phyloP scores from a whole-genome alignment of 2,797 vertebrate species.

The Sebastes matsubarae region DNA sequence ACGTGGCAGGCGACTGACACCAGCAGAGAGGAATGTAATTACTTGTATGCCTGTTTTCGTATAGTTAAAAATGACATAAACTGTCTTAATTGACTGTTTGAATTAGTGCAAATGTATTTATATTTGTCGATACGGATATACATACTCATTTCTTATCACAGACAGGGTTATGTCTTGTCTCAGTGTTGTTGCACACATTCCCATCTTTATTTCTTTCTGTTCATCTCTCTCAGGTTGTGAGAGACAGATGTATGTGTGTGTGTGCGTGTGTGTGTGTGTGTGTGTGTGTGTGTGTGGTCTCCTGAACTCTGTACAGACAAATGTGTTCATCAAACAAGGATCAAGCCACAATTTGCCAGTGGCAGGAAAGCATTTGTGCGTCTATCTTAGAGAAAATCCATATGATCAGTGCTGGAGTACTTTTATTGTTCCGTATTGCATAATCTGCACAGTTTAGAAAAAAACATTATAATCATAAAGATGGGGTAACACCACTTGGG shows the following conservation, averaged over 20 bases:
- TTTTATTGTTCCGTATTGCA: not conserved
- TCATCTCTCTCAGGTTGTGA: not conserved
- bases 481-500: not conserved
- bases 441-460: not conserved
- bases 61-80: slow-evolving; percentile 1
- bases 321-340: slow-evolving; percentile 8
- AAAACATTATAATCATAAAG: not conserved
- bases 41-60: slow-evolving; percentile 25
- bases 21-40: slow-evolving; percentile 12
- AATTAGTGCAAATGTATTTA: not conserved
- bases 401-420: slow-evolving; percentile 11
- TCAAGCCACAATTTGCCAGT: not conserved
- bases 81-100: slow-evolving; percentile 6
- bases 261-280: too few relatives aligned
- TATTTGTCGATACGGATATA: too few relatives aligned
- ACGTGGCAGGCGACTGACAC: not conserved
- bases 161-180: not conserved
- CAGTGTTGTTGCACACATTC: not conserved
- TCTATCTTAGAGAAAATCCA: not conserved
- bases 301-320: not conserved
- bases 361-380: not conserved
- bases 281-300: slow-evolving; percentile 23
- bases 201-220: not conserved
- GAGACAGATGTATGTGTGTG: not conserved
- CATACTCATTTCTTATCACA: not conserved